Evolutionary conservation across 2,888 invertebrate species (phyloP).

Genomic region (Clepsis dumicolana): DNA sequence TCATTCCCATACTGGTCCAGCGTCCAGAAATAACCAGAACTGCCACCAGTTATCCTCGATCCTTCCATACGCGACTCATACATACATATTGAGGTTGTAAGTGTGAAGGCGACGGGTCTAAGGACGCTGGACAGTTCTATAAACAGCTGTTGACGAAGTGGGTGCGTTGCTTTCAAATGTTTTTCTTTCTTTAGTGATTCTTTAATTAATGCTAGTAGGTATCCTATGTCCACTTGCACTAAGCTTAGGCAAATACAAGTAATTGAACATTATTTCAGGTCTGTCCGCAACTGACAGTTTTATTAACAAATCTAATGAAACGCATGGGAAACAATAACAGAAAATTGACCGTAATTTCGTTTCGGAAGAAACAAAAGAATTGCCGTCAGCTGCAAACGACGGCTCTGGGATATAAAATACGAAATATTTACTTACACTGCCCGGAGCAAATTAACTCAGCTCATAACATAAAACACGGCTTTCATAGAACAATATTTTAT

Average conservation of each 20-base stretch:
- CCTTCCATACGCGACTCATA: slow-evolving; percentile 41
- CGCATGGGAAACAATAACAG: slow-evolving; percentile 15
- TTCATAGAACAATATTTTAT: slow-evolving; percentile 9
- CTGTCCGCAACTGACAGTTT: neutral
- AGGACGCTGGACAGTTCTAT: slow-evolving; percentile 66
- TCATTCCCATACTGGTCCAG: slow-evolving; percentile 76
- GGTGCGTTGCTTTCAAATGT: slow-evolving; percentile 64
- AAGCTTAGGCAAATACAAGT: neutral
- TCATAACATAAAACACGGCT: slow-evolving; percentile 21
- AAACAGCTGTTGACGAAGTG: slow-evolving; percentile 80
- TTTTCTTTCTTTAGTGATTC: slow-evolving; percentile 58
- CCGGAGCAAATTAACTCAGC: neutral
- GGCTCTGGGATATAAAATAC: slow-evolving; percentile 18
- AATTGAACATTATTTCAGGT: neutral
- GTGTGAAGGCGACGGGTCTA: slow-evolving; percentile 52
- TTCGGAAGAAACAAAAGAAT: neutral
- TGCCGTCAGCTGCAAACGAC: neutral
- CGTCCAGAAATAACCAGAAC: slow-evolving; percentile 79
- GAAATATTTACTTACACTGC: slow-evolving; percentile 27
- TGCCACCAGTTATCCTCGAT: slow-evolving; percentile 56
- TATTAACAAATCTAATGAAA: slow-evolving; percentile 11
- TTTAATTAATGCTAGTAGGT: slow-evolving; percentile 40
- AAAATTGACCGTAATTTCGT: slow-evolving; percentile 13
- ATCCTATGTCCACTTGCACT: slow-evolving; percentile 37
- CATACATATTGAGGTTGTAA: slow-evolving; percentile 2